phyloP scores from a whole-genome alignment of 2,888 invertebrate species.

The Anticlea derivata region DNA sequence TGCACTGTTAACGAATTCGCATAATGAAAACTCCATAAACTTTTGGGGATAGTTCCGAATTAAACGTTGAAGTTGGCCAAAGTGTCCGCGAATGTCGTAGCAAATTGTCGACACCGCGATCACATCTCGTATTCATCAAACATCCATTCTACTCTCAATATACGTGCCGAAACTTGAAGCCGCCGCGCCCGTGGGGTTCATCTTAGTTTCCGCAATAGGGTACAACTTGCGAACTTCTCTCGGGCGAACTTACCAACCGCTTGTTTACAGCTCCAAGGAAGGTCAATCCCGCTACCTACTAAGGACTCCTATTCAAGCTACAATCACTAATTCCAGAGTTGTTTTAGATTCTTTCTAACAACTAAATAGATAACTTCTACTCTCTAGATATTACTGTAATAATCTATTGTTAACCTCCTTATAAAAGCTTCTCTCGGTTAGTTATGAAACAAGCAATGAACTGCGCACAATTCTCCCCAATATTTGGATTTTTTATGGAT shows the following conservation, averaged over 20 bases:
- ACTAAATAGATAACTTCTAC: neutral
- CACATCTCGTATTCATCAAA: conserved; percentile 72
- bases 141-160: conserved; percentile 70
- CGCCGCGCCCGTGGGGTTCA: conserved; percentile 68
- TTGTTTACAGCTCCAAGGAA: conserved; percentile 60
- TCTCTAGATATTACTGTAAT: neutral
- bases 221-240: conserved; percentile 61
- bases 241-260: conserved; percentile 61
- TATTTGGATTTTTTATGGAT: conserved; percentile 64
- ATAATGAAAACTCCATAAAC: conserved; percentile 56
- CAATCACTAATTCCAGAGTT: neutral
- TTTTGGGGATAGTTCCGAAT: conserved; percentile 54
- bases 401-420: conserved; percentile 42
- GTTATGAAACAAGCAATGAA: conserved; percentile 58
- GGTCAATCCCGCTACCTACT: conserved; percentile 45
- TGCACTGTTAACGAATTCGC: conserved; percentile 62
- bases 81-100: conserved; percentile 35
- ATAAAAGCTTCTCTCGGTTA: conserved; percentile 35
- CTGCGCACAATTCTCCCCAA: conserved; percentile 57
- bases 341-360: neutral
- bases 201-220: conserved; percentile 66
- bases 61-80: conserved; percentile 41
- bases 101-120: conserved; percentile 50
- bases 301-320: conserved; percentile 3
- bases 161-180: conserved; percentile 66